Base-by-base conservation (phyloP, 64 coral and sea anemone species). In the Catalaphyllia jardinei region DNA sequence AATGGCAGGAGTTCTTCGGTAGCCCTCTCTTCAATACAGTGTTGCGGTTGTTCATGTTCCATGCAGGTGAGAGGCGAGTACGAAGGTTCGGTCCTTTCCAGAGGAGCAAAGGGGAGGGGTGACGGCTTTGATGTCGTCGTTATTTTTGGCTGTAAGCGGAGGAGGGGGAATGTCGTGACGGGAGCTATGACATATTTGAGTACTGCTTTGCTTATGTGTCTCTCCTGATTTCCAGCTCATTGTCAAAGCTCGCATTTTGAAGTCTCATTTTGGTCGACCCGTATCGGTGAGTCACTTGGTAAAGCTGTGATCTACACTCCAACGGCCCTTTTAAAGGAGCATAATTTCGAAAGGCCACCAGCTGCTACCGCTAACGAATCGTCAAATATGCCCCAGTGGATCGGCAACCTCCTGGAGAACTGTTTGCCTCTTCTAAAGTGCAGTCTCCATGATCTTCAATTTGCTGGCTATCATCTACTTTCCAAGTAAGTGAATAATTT, bases 1-100 rank as follows among this genome's bases (percentile, higher is more conserved):
- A 98, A 78, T 98, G 95, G 95, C 52, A 91, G 73, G 95, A 98
- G 74, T 98, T 98, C 73, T 98, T 98, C n/a, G 92, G 95, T 74
- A 74, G 76, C 17, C 91, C 88, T 49, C 16, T 98, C 57, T 94
- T 79, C 11, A 82, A 20, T 89, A 31, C 88, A 29, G 88, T 88
- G 17, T 83, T 98, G 25, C 73, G 89, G 52, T 46, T 98, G 79
- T 98, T 98, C 74, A 60, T 94, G 39, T 27, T 74, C 60, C 83
- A 82, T 63, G 85, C 95, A 61, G 89, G 95, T 98, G 86, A 77
- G 74, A 9, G 28, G 10, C 11, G 54, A 57, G 54, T 57, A 16
- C 1, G 10, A 69, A 10, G n/a, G 27, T 0, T 76, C 17, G 19
- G 10, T 35, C 38, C 25, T 85, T 57, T 42, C 4, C 33, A 6